Conservation (phyloP, 1,140 invertebrate genomes). For the Drosophila truncata region DNA sequence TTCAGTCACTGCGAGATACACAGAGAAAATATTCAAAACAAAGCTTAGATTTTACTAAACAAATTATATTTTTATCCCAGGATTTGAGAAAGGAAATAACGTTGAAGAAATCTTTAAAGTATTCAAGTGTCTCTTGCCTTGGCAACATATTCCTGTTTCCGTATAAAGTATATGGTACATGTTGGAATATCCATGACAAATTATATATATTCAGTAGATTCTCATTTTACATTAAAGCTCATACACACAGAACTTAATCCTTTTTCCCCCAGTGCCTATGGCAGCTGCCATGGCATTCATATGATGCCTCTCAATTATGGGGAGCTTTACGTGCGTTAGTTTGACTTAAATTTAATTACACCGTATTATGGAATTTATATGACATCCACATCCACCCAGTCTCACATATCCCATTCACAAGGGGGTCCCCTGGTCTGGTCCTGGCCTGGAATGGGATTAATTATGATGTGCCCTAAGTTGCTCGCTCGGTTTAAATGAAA, state of each 20-base stretch:
- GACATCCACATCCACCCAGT: conserved; percentile 54
- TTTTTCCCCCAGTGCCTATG: conserved; percentile 19
- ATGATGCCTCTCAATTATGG: conserved; percentile 68
- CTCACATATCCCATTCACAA: conserved; percentile 5
- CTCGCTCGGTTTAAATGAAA: conserved; percentile 76
- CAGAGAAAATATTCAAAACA: not conserved
- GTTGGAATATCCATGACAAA: not conserved
- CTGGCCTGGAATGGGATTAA: conserved; percentile 74
- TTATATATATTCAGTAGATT: not conserved
- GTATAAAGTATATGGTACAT: not conserved
- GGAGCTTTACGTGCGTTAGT: conserved; percentile 79
- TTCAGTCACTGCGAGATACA: not conserved
- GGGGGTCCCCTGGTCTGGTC: conserved; percentile 8
- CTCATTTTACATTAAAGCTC: not conserved
- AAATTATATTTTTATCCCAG: too few species aligned
- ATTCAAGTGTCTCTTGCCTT: not conserved
- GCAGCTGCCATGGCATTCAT: conserved; percentile 40
- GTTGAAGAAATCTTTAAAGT: not conserved
- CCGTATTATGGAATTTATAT: conserved; percentile 85
- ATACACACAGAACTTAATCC: not conserved
- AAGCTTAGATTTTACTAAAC: not conserved
- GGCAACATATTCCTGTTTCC: not conserved
- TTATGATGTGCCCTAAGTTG: conserved; percentile 83
- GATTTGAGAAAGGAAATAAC: not conserved
- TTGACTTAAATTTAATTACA: conserved; percentile 83